Percentiles rank a stretch among this genome's conserved stretches.
These are phyloP conservation scores for Drosophila melanocephala DNA, from an alignment of 2,888 invertebrate genomes.

Conservation along the genomic window DNA sequence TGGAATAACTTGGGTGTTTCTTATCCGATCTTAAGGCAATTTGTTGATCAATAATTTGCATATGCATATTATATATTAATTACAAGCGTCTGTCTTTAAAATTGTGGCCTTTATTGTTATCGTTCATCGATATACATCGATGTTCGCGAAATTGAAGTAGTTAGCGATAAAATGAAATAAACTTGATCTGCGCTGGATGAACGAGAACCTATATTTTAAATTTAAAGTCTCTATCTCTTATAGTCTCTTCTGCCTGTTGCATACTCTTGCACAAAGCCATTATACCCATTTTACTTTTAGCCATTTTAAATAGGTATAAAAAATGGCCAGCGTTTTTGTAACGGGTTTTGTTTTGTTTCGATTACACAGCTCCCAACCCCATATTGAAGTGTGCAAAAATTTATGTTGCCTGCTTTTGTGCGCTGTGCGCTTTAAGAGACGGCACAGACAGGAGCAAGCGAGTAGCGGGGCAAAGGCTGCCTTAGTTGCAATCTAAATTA, in stretches of 20 bases:
- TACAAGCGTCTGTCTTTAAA: not conserved
- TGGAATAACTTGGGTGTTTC: not conserved
- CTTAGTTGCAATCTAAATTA: conserved; percentile 80
- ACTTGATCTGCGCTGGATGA: not conserved
- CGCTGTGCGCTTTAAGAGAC: conserved; percentile 22
- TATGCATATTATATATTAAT: not conserved
- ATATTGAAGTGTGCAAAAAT: conserved; percentile 46
- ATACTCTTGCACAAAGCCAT: not conserved
- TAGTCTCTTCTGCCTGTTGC: not conserved
- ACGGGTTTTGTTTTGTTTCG: conserved; percentile 1
- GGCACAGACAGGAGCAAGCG: not conserved
- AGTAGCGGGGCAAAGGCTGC: conserved; percentile 43
- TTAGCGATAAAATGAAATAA: not conserved
- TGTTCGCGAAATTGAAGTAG: not conserved
- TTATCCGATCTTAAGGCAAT: not conserved
- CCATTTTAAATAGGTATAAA: not conserved
- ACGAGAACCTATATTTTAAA: not conserved
- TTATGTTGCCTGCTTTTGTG: conserved; percentile 48
- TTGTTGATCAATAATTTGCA: not conserved
- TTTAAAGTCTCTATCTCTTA: not conserved
- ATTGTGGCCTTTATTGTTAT: not conserved
- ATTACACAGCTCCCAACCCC: conserved; percentile 1
- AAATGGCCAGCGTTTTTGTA: conserved; percentile 9
- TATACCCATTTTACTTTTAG: not conserved
- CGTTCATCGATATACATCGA: not conserved